Percentiles rank a stretch among this genome's conserved stretches.
Evolutionary conservation across 2,113 vertebrate species (phyloP).

Genomic region (Solea solea): DNA sequence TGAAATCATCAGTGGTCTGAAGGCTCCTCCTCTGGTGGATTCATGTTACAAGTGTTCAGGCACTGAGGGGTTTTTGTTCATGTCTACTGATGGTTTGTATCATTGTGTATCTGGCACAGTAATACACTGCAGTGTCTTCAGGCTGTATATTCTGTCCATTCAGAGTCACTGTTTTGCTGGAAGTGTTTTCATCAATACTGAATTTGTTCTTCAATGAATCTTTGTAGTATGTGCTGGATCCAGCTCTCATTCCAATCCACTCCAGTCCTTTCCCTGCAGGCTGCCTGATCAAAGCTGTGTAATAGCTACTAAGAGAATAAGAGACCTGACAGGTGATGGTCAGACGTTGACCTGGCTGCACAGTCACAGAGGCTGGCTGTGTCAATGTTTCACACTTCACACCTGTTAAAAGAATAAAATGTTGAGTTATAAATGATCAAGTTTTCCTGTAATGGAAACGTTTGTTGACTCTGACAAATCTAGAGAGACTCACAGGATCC

Average conservation of each 20-base stretch:
- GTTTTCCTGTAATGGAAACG: neutral
- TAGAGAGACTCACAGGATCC: constrained; percentile 25
- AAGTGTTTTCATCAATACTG: constrained; percentile 28
- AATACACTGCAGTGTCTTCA: constrained; percentile 30
- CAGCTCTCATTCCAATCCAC: constrained; percentile 8
- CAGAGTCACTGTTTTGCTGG: constrained; percentile 38
- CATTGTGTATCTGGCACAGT: constrained; percentile 14
- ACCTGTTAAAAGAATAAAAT: constrained; percentile 8
- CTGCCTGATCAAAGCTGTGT: constrained; percentile 48
- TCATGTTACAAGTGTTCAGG: neutral
- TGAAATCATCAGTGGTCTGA: neutral
- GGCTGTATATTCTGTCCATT: constrained; percentile 19
- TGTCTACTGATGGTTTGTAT: neutral
- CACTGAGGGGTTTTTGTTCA: constrained; percentile 38
- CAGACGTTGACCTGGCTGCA: constrained; percentile 44
- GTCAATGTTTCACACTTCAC: constrained; percentile 35
- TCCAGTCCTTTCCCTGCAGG: constrained; percentile 48
- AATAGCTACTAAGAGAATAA: constrained; percentile 1
- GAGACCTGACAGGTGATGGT: constrained; percentile 50
- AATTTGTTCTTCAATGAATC: constrained; percentile 51
- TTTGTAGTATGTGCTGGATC: neutral
- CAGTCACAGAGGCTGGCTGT: constrained; percentile 48
- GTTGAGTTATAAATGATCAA: neutral
- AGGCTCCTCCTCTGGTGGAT: constrained; percentile 8
- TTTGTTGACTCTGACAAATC: neutral